Evolutionary conservation across 2,113 vertebrate genomes (phyloP).

Genomic region (Aviceda subcristata): DNA sequence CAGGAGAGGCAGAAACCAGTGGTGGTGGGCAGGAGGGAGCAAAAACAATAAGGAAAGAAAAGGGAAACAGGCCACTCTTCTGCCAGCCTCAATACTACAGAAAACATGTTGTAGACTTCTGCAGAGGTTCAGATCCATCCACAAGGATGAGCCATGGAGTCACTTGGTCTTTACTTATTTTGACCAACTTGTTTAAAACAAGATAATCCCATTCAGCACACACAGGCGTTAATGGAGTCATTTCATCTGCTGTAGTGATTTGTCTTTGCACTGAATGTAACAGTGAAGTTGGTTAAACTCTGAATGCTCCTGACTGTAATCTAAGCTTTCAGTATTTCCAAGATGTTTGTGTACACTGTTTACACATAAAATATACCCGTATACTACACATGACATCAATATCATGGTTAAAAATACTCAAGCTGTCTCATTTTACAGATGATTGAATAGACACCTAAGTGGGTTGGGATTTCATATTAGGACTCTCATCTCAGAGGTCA

Average conservation of each 20-base stretch:
- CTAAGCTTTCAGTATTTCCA: background rate
- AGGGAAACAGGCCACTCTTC: background rate
- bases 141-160: background rate
- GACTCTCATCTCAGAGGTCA: background rate
- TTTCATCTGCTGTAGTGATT: background rate
- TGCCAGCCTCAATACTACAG: background rate
- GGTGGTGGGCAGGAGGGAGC: background rate
- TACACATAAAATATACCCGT: background rate
- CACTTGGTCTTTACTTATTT: background rate
- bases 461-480: background rate
- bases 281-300: background rate
- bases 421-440: background rate
- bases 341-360: background rate
- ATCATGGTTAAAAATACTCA: background rate
- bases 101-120: background rate
- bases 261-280: background rate
- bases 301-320: background rate
- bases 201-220: background rate
- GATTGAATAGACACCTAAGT: background rate
- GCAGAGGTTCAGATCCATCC: background rate
- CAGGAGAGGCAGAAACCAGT: background rate
- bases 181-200: background rate
- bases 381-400: background rate
- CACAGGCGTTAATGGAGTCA: background rate
- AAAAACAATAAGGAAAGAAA: background rate